Conservation (phyloP, 2,888 invertebrate genomes). For the Hypolimnas misippus region DNA sequence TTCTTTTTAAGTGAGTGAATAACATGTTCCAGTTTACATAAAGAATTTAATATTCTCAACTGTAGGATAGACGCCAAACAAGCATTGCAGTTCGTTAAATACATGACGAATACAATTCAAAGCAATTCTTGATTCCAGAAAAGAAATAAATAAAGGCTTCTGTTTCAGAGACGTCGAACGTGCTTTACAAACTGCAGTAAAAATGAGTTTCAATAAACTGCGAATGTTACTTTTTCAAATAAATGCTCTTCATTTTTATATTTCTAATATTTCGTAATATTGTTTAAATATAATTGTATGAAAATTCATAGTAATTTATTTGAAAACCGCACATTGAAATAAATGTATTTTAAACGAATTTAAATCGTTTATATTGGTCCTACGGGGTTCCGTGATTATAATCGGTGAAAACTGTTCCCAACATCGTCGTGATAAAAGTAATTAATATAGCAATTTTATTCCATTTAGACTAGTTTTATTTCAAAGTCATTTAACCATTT, state of each 20-base stretch:
- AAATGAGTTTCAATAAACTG: neutral
- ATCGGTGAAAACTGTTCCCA: no score
- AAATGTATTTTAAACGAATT: neutral
- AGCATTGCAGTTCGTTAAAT: conserved; percentile 10
- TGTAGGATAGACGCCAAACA: neutral
- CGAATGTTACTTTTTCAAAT: conserved; percentile 2
- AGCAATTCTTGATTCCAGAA: conserved; percentile 12
- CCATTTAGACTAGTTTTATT: no score
- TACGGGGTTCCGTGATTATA: no score
- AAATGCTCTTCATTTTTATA: neutral
- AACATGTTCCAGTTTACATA: no score
- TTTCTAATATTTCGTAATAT: no score
- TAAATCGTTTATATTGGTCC: no score
- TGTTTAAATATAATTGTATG: neutral
- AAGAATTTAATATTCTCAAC: no score
- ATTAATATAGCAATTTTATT: neutral
- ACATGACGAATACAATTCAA: conserved; percentile 12
- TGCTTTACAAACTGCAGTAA: conserved; percentile 2
- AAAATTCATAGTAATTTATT: no score
- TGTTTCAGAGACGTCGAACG: conserved; percentile 10
- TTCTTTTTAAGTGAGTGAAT: no score
- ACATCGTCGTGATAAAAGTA: neutral
- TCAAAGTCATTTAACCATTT: no score
- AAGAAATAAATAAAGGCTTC: conserved; percentile 7
- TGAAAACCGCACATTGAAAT: no score